phyloP scores from a whole-genome alignment of 2,797 vertebrate species.

The Cephalopachus bancanus region DNA sequence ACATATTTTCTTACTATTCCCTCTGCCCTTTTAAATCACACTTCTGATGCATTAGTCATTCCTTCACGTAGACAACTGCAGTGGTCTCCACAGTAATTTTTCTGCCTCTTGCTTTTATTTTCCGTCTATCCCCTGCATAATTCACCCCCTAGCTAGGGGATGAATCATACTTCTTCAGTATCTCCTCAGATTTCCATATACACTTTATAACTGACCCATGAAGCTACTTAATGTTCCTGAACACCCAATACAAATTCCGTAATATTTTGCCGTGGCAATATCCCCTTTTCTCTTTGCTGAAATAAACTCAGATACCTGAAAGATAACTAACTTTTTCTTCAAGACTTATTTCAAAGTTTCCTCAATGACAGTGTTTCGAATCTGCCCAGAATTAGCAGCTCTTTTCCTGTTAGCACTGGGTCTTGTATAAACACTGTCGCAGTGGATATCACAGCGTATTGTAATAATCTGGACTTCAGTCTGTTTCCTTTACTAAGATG shows the following conservation, averaged over 20 bases:
- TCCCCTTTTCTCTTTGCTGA: not conserved
- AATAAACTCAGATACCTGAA: not conserved
- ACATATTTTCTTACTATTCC: not conserved
- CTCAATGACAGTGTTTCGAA: not conserved
- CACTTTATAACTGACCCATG: not conserved
- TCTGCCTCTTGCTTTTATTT: not conserved
- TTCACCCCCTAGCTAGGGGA: not conserved
- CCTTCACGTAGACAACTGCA: not conserved
- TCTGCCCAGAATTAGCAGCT: not conserved
- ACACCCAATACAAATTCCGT: not conserved
- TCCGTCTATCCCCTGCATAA: not conserved
- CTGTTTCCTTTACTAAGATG: not conserved
- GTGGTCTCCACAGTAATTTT: not conserved
- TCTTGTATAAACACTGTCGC: not conserved
- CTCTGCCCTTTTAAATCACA: not conserved
- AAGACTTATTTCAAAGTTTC: constrained; percentile 11
- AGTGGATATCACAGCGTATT: not conserved
- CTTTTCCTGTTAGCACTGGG: not conserved
- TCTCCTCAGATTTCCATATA: not conserved
- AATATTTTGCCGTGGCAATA: not conserved
- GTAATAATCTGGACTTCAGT: not conserved
- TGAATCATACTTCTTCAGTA: not conserved
- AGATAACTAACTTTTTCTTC: not conserved
- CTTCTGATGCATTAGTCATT: not conserved
- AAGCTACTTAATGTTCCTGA: not conserved